A percentile compares a stretch with the other conserved stretches of the same genome.
phyloP scores from a whole-genome alignment of 2,797 vertebrate species.

The Pangasius macronema region DNA sequence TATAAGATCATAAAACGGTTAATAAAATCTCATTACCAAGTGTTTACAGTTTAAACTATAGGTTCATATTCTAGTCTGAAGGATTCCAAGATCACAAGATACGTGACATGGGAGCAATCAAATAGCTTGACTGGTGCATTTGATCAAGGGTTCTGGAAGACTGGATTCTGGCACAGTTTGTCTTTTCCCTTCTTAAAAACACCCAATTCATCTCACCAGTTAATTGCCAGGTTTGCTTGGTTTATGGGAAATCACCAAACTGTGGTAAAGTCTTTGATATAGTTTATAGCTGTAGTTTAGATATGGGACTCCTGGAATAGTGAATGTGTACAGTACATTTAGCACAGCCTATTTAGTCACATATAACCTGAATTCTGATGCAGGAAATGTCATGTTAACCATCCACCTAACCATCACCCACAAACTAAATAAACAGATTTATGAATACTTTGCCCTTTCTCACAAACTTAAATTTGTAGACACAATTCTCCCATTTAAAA shows the following conservation, averaged over 20 bases:
- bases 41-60: background rate
- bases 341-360: background rate
- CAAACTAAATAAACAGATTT: background rate
- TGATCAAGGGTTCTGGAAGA: background rate
- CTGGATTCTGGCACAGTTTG: background rate
- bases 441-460: background rate
- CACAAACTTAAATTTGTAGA: background rate
- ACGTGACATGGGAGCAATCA: background rate
- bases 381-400: background rate
- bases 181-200: background rate
- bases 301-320: background rate
- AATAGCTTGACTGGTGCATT: background rate
- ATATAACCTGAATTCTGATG: background rate
- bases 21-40: background rate
- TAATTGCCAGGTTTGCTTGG: background rate
- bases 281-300: background rate
- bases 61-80: background rate
- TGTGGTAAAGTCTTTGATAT: background rate
- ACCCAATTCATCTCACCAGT: background rate
- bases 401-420: background rate
- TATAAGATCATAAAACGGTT: slow-evolving; percentile 18
- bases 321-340: background rate
- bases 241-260: background rate
- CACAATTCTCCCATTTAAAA: background rate
- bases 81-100: background rate